phyloP scores from a whole-genome alignment of 2,113 vertebrate genomes.

The Elaphurus davidianus region DNA sequence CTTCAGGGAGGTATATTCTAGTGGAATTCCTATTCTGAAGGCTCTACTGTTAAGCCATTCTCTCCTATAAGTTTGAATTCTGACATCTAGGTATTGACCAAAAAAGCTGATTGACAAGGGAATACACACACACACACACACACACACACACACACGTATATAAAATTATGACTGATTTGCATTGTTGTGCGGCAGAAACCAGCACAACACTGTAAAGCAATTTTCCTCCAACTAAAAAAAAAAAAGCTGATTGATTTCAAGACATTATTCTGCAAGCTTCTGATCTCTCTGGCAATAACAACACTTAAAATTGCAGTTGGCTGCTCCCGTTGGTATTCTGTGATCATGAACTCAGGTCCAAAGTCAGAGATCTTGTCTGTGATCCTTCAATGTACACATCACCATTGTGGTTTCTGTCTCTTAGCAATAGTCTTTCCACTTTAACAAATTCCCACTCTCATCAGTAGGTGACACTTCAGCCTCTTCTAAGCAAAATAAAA shows the following conservation, averaged over 20 bases:
- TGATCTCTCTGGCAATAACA: neutral
- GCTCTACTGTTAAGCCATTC: neutral
- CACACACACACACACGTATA: neutral
- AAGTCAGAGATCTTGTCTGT: neutral
- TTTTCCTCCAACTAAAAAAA: neutral
- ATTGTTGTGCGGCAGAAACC: neutral
- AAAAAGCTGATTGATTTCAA: neutral
- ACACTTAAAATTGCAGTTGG: neutral
- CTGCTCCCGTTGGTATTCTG: neutral
- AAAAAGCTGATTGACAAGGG: neutral
- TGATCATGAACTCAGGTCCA: neutral
- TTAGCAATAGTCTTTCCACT: neutral
- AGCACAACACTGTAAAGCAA: neutral
- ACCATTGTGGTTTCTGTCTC: neutral
- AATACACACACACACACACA: neutral
- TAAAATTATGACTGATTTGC: neutral
- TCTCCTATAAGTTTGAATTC: neutral
- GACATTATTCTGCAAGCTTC: neutral
- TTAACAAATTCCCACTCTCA: neutral
- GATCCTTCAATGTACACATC: neutral
- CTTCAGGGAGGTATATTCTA: neutral
- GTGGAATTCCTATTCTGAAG: neutral
- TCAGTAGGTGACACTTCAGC: neutral
- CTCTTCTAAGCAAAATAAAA: neutral
- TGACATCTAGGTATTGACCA: neutral